These are phyloP conservation scores for Sympetrum striolatum DNA, from an alignment of 2,888 invertebrate genomes.

Conservation along the genomic window DNA sequence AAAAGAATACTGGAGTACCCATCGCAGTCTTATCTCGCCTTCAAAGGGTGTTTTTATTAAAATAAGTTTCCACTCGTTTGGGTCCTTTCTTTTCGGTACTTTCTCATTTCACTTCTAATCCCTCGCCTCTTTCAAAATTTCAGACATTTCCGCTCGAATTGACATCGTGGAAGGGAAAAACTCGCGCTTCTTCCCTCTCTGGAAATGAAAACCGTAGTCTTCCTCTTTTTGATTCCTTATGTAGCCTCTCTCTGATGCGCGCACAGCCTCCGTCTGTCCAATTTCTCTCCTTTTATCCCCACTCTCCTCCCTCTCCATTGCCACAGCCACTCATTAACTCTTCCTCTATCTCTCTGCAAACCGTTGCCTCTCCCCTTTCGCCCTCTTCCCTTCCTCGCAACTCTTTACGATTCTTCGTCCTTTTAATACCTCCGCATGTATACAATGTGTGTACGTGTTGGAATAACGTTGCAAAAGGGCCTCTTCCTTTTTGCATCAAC, in stretches of 20 bases:
- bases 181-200: neutral
- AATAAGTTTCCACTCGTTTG: neutral
- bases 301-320: neutral
- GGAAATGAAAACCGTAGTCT: neutral
- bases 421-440: neutral
- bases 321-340: constrained; percentile 6
- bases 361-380: neutral
- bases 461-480: no score
- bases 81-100: neutral
- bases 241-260: no score
- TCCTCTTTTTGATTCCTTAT: no score
- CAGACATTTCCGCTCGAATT: neutral
- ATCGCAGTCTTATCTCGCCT: no score
- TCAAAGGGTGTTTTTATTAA: no score
- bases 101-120: neutral
- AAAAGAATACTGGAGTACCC: no score
- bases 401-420: neutral
- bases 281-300: neutral
- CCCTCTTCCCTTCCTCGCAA: neutral
- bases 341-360: neutral
- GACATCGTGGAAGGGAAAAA: neutral
- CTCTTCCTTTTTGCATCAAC: no score
- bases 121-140: neutral
- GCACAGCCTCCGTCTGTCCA: no score
- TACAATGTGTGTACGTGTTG: no score